These are phyloP conservation scores for Drosophila tanythrix DNA, from an alignment of 2,888 invertebrate genomes.

Conservation along the genomic window DNA sequence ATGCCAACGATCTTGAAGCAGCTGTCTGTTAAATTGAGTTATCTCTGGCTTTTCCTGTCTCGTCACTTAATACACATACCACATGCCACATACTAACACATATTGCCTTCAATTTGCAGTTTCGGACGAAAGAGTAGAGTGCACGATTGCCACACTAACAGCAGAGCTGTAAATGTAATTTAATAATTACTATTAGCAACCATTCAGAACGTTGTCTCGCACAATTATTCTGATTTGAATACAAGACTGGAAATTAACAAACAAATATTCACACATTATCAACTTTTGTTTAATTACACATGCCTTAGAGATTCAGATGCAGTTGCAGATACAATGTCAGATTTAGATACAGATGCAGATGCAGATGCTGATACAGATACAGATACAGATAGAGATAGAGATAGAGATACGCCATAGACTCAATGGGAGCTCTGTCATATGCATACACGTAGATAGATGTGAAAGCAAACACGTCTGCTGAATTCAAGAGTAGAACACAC, in stretches of 20 bases:
- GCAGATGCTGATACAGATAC: conserved; percentile 4
- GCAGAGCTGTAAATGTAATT: conserved; percentile 63
- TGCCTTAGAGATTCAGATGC: conserved; percentile 28
- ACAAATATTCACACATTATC: conserved; percentile 75
- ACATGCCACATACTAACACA: neutral
- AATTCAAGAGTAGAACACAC: conserved; percentile 6
- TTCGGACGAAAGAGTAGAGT: neutral
- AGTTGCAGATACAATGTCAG: conserved; percentile 7
- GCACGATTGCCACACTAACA: neutral
- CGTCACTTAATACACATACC: neutral
- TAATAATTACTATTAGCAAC: conserved; percentile 63
- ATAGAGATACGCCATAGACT: neutral
- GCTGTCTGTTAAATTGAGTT: conserved; percentile 24
- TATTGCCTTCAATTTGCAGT: neutral
- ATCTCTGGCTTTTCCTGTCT: conserved; percentile 16
- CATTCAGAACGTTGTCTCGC: conserved; percentile 8
- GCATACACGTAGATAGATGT: neutral
- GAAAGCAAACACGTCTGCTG: conserved; percentile 12
- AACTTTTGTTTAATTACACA: conserved; percentile 74
- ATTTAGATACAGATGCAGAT: conserved; percentile 18
- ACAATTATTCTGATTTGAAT: conserved; percentile 1
- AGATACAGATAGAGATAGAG: conserved; percentile 11
- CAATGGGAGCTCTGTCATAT: conserved; percentile 8
- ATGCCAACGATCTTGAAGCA: conserved; percentile 12
- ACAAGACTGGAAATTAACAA: conserved; percentile 54